These are phyloP conservation scores for Eurystomus glaucurus DNA, from an alignment of 2,797 vertebrate species.

Conservation along the genomic window DNA sequence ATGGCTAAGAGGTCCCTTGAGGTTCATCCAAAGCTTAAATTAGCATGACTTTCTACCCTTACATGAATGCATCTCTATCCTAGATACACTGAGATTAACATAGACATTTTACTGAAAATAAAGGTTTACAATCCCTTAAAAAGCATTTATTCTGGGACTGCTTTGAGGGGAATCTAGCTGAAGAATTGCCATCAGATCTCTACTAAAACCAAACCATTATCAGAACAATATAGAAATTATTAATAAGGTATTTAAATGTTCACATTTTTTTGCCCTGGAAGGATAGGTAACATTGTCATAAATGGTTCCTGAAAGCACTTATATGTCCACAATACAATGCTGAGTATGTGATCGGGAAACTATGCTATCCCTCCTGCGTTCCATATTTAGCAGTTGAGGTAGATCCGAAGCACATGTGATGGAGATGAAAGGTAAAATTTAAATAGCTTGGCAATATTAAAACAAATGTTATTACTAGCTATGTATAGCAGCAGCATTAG, in stretches of 20 bases:
- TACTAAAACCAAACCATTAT: background rate
- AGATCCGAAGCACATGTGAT: fast-evolving
- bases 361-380: background rate
- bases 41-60: too few relatives aligned
- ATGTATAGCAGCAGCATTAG: background rate
- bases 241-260: background rate
- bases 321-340: fast-evolving
- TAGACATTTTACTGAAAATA: background rate
- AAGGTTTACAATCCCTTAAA: fast-evolving
- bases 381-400: background rate
- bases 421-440: background rate
- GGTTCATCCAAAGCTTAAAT: too few relatives aligned
- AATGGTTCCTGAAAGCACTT: background rate
- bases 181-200: background rate
- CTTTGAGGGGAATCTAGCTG: background rate
- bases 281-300: background rate
- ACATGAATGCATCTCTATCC: too few relatives aligned
- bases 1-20: too few relatives aligned
- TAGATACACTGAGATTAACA: too few relatives aligned
- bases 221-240: background rate
- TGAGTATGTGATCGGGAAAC: background rate
- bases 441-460: background rate
- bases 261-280: background rate
- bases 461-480: background rate
- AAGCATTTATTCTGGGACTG: background rate